Evolutionary conservation across 2,113 vertebrate species (phyloP).

Genomic region (Gasterosteus nipponicus): DNA sequence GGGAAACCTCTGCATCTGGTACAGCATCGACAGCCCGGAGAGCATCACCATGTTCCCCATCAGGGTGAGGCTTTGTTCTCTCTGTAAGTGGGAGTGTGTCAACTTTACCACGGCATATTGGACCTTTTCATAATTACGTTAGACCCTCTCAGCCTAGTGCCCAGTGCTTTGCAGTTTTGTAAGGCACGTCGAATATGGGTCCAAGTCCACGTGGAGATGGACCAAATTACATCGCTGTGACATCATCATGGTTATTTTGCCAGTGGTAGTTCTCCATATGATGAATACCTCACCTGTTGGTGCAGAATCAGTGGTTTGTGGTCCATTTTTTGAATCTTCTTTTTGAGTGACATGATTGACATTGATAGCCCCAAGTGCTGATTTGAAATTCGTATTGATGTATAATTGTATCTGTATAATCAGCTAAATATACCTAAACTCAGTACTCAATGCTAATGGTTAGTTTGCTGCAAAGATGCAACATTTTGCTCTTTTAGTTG

Average conservation of each 20-base stretch:
- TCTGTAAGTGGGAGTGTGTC: background rate
- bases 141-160: background rate
- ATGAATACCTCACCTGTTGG: background rate
- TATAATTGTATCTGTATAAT: background rate
- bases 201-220: background rate
- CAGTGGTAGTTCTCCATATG: background rate
- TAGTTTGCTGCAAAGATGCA: background rate
- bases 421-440: background rate
- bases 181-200: background rate
- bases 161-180: background rate
- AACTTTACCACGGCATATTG: background rate
- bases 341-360: background rate
- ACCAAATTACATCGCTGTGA: background rate
- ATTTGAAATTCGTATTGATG: background rate
- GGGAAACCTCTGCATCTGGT: slow-evolving; percentile 92
- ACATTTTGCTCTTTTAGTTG: background rate
- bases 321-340: background rate
- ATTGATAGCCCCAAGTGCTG: background rate
- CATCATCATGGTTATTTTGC: background rate
- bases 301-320: background rate
- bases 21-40: slow-evolving; percentile 94
- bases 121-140: background rate
- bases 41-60: slow-evolving; percentile 91
- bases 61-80: slow-evolving; percentile 81
- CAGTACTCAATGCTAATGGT: background rate